Base-by-base conservation (phyloP, 2,797 vertebrate genomes). In the Leptoclinus maculatus region DNA sequence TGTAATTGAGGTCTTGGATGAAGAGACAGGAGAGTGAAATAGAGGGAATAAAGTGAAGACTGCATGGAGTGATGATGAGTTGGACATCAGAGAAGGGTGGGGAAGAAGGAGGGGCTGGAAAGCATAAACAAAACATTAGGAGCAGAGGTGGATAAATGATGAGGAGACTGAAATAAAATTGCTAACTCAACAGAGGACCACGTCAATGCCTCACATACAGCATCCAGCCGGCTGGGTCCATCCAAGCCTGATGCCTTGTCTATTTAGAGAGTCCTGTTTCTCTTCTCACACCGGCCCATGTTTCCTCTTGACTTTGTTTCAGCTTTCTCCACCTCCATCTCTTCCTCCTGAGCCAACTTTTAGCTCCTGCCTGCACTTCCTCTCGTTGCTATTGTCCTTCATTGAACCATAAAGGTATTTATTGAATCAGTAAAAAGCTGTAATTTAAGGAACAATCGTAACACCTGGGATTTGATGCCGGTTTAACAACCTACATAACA, bases 1-100 rank as follows among this genome's bases (percentile, higher is more conserved):
- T 81, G 25, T 76, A 82, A 83, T 83, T 85, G 74, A 83, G 85
- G 71, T 76, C 59, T 68, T 66, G 80, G 71, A 78, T 78, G 74
- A 69, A 39, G 51, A 79, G 45, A 43, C 27, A 56, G 0, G 54
- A 10, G 53, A 66, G 66, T 47, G 66, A 73, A 66, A 63, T 14
- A 27, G 43, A 56, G 70, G 56, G 25, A 63, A 53, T 25, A 68
- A 65, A 79, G 14, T 19, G 38, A 66, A 69, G 60, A 59, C 51
- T 41, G 58, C 53, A 14, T 2, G 47, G 34, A 72, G 53, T 0
- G 14, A 57, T 64, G 21, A 73, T 70, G 76, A 87, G 74, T 57
- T 84, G 78, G 83, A 86, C 32, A 45, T 63, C 32, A 4, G 29
- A 53, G 63, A 60, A 70, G 71, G 68, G 53, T 39, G 67, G 56